phyloP scores from a whole-genome alignment of 2,797 vertebrate species.

The Sciaenops ocellatus region DNA sequence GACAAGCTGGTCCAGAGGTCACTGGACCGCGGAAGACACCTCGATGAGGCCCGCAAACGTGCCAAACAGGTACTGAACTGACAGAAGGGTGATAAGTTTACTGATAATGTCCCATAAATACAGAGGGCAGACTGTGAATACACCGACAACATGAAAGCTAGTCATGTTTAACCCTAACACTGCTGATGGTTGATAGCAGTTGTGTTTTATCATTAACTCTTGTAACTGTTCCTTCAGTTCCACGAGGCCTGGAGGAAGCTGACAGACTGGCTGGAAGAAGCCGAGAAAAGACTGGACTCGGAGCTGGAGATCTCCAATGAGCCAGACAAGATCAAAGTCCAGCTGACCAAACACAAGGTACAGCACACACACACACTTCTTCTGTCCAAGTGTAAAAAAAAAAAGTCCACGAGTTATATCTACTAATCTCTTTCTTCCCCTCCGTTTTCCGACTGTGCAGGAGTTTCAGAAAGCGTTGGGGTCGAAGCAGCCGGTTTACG shows the following conservation, averaged over 20 bases:
- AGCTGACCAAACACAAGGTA: slow-evolving; percentile 98
- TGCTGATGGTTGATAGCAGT: background rate
- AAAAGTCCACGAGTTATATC: background rate
- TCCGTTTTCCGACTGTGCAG: slow-evolving; percentile 72
- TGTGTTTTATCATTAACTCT: background rate
- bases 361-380: background rate
- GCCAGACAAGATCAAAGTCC: slow-evolving; percentile 98
- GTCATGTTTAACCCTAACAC: too few species aligned
- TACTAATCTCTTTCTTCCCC: background rate
- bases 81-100: background rate
- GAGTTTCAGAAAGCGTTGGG: slow-evolving; percentile 98
- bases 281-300: slow-evolving; percentile 94
- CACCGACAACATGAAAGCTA: background rate
- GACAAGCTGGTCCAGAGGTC: slow-evolving; percentile 98
- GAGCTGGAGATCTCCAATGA: slow-evolving; percentile 99
- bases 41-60: slow-evolving; percentile 96
- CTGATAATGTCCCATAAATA: background rate
- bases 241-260: slow-evolving; percentile 99
- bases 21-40: slow-evolving; percentile 93
- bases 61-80: slow-evolving; percentile 92
- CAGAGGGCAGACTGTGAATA: too few species aligned
- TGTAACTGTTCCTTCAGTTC: slow-evolving; percentile 84
- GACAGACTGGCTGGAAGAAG: slow-evolving; percentile 97
- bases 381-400: background rate
- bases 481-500: slow-evolving; percentile 97